Evolutionary conservation across 2,888 invertebrate genomes (phyloP), one percentile per base, ranked within the genome.

Genomic region (Spisula solida): DNA sequence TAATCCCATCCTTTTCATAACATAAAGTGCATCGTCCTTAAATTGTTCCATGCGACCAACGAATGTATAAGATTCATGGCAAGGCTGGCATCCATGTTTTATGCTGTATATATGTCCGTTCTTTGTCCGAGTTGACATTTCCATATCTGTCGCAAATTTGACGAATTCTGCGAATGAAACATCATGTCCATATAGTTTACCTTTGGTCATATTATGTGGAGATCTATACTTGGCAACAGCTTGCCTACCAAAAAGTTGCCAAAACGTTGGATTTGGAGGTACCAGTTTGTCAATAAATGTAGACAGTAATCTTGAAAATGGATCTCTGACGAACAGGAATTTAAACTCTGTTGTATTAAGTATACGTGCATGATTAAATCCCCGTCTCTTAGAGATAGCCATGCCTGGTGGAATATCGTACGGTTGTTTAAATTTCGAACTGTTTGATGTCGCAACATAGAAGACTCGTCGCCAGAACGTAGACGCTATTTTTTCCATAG

Each of bases 121-220:
- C 12, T 83, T 25, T 34, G 55, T 70, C 48, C 25, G 70, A 25
- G 48, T 31, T 14, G 81, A 82, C 14, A 5, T 41, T 78, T 88
- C 91, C 60, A 85, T 75, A 10, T 70, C 34, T 4, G 41, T 78
- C 2, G 88, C 91, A 81, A 70, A 70, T 60, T 87, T 70, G 0
- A 90, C 87, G 51, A 91, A 91, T 60, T 91, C 91, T 0, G 80
- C 25, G 66, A 91, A 91, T 51, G 91, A 90, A 8, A 90, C 87
- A 51, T 88, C 87, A 78, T 91, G 90, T 10, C 91, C 91, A 47
- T 83, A 66, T 16, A 81, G 5, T 8, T 34, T n/a, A 25, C 31
- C 18, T 34, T 12, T 47, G n/a, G 0, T 29, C 12, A 20, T 25
- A 16, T 29, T 10, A 6, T 51, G 31, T 5, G 84, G 48, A 51